phyloP scores from a whole-genome alignment of 2,888 invertebrate species.

The Himalopsyche kuldschensis region DNA sequence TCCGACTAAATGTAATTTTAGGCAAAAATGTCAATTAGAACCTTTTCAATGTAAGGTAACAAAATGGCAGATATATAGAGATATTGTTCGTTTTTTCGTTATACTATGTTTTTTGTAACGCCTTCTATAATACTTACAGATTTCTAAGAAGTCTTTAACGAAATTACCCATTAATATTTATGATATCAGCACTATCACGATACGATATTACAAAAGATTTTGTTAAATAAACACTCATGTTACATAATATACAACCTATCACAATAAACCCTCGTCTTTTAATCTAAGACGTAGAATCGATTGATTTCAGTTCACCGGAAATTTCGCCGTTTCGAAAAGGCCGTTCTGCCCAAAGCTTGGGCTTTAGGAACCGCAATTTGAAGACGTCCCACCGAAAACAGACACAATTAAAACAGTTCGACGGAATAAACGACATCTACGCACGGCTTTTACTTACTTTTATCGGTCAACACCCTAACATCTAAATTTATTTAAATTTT shows the following conservation, averaged over 20 bases:
- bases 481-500: no score
- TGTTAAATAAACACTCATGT: not conserved
- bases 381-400: not conserved
- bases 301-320: not conserved
- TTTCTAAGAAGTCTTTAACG: no score
- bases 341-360: not conserved
- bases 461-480: no score
- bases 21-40: no score
- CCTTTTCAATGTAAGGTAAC: no score
- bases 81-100: no score
- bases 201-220: not conserved
- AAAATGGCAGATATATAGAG: no score
- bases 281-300: not conserved
- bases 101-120: no score
- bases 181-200: not conserved
- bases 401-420: not conserved
- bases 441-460: not conserved
- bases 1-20: no score
- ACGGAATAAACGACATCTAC: not conserved
- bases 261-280: not conserved
- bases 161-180: no score
- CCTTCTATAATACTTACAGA: no score
- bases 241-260: not conserved
- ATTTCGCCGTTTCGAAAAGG: not conserved
- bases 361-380: not conserved